These are phyloP conservation scores for Sycobia sp. DNA, from an alignment of 1,140 invertebrate species.

Conservation along the genomic window DNA sequence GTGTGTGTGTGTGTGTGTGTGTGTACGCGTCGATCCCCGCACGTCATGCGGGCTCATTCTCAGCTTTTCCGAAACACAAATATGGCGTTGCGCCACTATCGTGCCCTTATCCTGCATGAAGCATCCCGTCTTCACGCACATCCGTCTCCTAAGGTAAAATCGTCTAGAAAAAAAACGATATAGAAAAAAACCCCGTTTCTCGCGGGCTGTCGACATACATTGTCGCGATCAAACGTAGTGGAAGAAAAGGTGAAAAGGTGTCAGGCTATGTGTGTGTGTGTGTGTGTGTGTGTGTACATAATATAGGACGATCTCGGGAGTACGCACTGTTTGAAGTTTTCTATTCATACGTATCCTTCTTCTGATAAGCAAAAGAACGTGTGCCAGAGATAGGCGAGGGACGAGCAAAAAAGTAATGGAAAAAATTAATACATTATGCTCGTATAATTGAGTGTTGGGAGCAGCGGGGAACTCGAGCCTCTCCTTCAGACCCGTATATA, in stretches of 20 bases:
- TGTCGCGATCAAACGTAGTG: too few relatives aligned
- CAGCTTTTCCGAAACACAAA: slow-evolving; percentile 22
- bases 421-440: slow-evolving; percentile 24
- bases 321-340: too few relatives aligned
- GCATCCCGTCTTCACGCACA: too few relatives aligned
- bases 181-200: slow-evolving; percentile 1
- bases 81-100: not conserved
- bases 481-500: too few relatives aligned
- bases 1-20: too few relatives aligned
- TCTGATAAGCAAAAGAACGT: too few relatives aligned
- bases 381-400: too few relatives aligned
- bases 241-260: slow-evolving; percentile 6
- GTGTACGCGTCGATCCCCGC: slow-evolving; percentile 2
- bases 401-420: slow-evolving; percentile 14
- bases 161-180: not conserved
- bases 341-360: too few relatives aligned
- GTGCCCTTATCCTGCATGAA: not conserved
- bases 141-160: not conserved
- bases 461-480: not conserved
- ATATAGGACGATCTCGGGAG: too few relatives aligned
- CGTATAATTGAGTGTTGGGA: slow-evolving; percentile 38
- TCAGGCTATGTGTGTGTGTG: too few relatives aligned
- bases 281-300: too few relatives aligned
- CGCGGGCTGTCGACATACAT: not conserved
- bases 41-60: slow-evolving; percentile 50